A percentile compares a stretch with the other conserved stretches of the same genome.
Evolutionary conservation across 2,888 invertebrate genomes (phyloP).

Genomic region (Leucoptera coffeella): DNA sequence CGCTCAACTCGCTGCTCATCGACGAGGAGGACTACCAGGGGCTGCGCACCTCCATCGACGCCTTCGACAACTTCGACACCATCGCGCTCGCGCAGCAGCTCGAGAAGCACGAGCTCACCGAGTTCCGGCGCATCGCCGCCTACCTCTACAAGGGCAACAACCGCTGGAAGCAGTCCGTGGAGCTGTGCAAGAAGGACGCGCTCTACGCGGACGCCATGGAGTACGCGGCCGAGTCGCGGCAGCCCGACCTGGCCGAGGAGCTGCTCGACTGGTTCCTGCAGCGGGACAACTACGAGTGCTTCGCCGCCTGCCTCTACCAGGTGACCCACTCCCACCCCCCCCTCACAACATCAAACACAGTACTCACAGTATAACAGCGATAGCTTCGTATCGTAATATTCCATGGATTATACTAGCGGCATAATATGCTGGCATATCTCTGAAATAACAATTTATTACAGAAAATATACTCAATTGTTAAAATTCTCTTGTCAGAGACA

Average conservation of each 20-base stretch:
- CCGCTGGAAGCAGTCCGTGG: conserved; percentile 99
- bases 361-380: no score
- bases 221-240: conserved; percentile 96
- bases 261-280: conserved; percentile 97
- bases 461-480: no score
- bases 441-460: no score
- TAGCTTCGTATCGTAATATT: no score
- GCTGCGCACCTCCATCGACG: conserved; percentile 94
- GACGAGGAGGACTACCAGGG: conserved; percentile 96
- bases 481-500: no score
- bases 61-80: conserved; percentile 99
- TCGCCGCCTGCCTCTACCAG: conserved; percentile 93
- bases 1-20: conserved; percentile 90
- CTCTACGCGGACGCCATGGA: conserved; percentile 99
- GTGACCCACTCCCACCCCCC: no score
- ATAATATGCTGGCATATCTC: no score
- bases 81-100: conserved; percentile 95
- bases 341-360: no score
- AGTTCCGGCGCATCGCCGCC: conserved; percentile 98
- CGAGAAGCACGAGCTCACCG: conserved; percentile 97
- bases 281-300: conserved; percentile 92
- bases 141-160: conserved; percentile 99
- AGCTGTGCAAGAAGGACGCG: conserved; percentile 98
- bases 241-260: conserved; percentile 97
- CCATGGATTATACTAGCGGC: no score